Base-by-base conservation (phyloP, 92 coral and sea anemone genomes). In the Palythoa grandis region DNA sequence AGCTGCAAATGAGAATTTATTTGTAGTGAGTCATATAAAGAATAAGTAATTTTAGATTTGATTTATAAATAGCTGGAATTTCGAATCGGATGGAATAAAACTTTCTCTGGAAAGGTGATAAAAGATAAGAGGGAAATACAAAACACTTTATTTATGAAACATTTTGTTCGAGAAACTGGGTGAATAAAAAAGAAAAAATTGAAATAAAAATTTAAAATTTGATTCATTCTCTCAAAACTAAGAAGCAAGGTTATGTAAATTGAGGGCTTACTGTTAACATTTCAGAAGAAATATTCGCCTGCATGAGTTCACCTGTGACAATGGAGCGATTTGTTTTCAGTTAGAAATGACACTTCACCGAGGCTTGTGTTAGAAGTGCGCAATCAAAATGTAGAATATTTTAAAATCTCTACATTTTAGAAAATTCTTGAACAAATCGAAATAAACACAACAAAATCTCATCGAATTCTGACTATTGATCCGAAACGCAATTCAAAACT, bases 401-500 rank as follows among this genome's bases (percentile, higher is more conserved):
- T 29, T 29, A 29, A 29, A 29, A 1, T 29, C 35, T 24, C 48
- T 39, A 15, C 50, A 54, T 38, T 77, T 54, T n/a, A 22, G 61
- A 23, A 52, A 52, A 1, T 77, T 54, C 11, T 77, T 56, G 23
- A 50, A 76, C 39, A 76, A 50, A 3, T 17, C 58, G 23, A 50
- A 50, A 76, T 17, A 25, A 76, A 17, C 66, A 25, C 69, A n/a
- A 7, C 52, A 72, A 72, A 77, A 19, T 57, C 17, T 24, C 22
- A 5, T 58, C 11, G 20, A 47, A 54, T 77, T 56, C 68, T 77
- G 82, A 54, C 43, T 12, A 54, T 5, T 77, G 67, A 63, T 35
- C 82, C 65, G 67, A 77, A 54, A 77, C 82, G 68, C 82, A 24
- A 56, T 77, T 77, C 82, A 54, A 76, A 57, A 52, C 67, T 17